Percentiles rank a stretch among this genome's conserved stretches.
phyloP scores from a whole-genome alignment of 2,888 invertebrate genomes.

The Drosophila rubida region DNA sequence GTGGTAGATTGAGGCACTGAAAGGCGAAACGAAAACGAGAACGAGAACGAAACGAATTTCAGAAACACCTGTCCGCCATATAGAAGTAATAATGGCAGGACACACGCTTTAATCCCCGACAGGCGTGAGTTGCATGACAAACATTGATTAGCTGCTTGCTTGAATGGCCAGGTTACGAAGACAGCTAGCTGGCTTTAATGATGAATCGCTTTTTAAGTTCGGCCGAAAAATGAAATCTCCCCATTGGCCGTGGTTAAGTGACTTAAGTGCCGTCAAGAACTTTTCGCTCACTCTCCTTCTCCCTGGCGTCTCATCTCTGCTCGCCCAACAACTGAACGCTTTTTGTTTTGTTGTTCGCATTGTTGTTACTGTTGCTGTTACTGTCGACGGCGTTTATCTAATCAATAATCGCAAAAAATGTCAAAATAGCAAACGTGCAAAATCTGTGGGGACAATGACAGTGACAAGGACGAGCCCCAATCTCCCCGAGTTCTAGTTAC shows the following conservation, averaged over 20 bases:
- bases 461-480: slow-evolving; percentile 37
- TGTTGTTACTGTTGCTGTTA: slow-evolving; percentile 22
- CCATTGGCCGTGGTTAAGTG: slow-evolving; percentile 71
- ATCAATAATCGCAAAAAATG: slow-evolving; percentile 76
- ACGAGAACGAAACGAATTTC: slow-evolving; percentile 28
- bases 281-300: slow-evolving; percentile 3
- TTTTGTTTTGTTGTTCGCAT: slow-evolving; percentile 36
- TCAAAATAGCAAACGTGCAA: slow-evolving; percentile 78
- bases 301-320: neutral
- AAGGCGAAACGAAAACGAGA: slow-evolving; percentile 16
- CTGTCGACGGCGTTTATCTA: slow-evolving; percentile 64
- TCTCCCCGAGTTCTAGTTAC: slow-evolving; percentile 27
- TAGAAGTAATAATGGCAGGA: slow-evolving; percentile 26
- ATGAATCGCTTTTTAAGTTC: slow-evolving; percentile 55
- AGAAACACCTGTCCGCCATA: slow-evolving; percentile 44
- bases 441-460: slow-evolving; percentile 69
- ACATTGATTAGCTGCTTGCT: slow-evolving; percentile 32
- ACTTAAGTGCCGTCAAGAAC: slow-evolving; percentile 68
- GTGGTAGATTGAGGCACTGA: slow-evolving; percentile 29
- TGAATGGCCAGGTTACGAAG: slow-evolving; percentile 6
- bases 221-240: slow-evolving; percentile 29
- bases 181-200: slow-evolving; percentile 34
- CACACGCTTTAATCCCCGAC: slow-evolving; percentile 23
- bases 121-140: slow-evolving; percentile 55
- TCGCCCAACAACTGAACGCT: slow-evolving; percentile 38